These are phyloP conservation scores for Lophura nycthemera DNA, from an alignment of 2,113 vertebrate species.

Conservation along the genomic window DNA sequence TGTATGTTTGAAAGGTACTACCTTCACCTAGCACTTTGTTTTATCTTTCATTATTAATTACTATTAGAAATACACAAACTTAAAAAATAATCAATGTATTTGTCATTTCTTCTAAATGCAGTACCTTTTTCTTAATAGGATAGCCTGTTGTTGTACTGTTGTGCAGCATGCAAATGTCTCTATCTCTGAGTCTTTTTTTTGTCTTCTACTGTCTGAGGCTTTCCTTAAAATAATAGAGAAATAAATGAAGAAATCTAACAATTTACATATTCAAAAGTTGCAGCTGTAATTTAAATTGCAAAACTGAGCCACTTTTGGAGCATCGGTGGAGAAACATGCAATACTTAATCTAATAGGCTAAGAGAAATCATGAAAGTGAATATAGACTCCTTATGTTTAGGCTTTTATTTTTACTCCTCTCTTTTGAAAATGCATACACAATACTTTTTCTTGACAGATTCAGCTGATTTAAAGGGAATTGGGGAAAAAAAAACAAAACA, in stretches of 20 bases:
- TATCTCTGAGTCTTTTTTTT: background rate
- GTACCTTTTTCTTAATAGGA: background rate
- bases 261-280: background rate
- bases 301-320: background rate
- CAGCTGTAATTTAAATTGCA: constrained; percentile 34
- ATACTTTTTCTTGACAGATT: background rate
- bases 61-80: background rate
- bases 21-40: background rate
- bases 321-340: background rate
- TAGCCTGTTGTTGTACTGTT: background rate
- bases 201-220: background rate
- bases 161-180: background rate
- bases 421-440: background rate
- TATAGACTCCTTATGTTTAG: background rate
- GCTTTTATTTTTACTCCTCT: background rate
- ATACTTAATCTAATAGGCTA: background rate
- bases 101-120: background rate
- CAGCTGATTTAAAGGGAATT: background rate
- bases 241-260: background rate
- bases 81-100: background rate
- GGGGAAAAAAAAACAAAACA: constrained; percentile 11
- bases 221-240: background rate
- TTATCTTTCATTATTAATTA: background rate
- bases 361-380: background rate
- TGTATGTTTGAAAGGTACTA: background rate